phyloP scores from a whole-genome alignment of 1,140 invertebrate species.

The Andrena cerasifolii region DNA sequence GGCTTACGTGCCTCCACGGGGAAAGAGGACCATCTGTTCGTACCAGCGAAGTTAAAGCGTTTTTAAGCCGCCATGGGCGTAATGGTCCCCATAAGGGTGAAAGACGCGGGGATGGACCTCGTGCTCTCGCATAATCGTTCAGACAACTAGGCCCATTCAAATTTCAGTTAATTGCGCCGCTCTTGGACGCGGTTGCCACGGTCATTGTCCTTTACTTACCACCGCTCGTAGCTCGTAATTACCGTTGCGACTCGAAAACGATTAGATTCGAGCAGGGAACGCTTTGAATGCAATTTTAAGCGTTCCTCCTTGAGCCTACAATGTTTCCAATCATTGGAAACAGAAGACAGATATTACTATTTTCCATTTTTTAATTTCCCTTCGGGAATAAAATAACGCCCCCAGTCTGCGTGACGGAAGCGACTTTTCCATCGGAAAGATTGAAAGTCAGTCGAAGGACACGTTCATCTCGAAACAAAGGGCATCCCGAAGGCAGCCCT shows the following conservation, averaged over 20 bases:
- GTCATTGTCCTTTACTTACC: neutral
- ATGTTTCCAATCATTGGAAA: neutral
- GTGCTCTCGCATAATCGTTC: conserved; percentile 51
- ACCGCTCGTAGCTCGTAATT: neutral
- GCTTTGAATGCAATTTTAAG: too few relatives aligned
- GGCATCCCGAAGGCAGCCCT: too few relatives aligned
- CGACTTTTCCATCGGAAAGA: too few relatives aligned
- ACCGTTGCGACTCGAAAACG: neutral
- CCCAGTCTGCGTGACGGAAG: too few relatives aligned
- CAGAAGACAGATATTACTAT: too few relatives aligned
- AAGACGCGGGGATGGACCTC: conserved; percentile 17
- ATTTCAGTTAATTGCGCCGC: conserved; percentile 47
- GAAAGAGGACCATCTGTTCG: conserved; percentile 51
- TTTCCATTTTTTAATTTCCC: too few relatives aligned
- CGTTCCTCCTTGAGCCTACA: too few relatives aligned
- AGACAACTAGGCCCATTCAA: conserved; percentile 36
- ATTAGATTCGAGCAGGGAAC: too few relatives aligned
- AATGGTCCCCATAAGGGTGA: conserved; percentile 23
- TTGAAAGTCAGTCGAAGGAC: too few relatives aligned
- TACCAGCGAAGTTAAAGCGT: conserved; percentile 54
- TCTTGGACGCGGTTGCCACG: conserved; percentile 3
- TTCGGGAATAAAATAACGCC: too few relatives aligned
- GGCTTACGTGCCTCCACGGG: conserved; percentile 27
- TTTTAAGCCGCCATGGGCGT: conserved; percentile 51
- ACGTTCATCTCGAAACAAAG: too few relatives aligned